A percentile compares a stretch with the other conserved stretches of the same genome.
Conservation (phyloP, 2,888 invertebrate genomes). For the Hypsopygia costalis region DNA sequence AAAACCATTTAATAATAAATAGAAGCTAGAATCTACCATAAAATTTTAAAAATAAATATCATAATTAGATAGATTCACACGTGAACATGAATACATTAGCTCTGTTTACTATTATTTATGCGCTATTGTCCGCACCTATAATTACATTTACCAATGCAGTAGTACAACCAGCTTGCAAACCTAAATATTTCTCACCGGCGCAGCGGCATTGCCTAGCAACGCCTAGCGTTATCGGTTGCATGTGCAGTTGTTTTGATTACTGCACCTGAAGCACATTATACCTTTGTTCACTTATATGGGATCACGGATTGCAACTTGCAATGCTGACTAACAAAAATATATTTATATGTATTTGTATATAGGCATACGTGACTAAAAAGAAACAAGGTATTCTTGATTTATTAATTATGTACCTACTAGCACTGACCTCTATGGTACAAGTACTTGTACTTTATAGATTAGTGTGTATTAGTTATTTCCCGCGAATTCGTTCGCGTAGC, state of each 20-base stretch:
- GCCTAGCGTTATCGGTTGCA: conserved; percentile 11
- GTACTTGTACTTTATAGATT: too few relatives aligned
- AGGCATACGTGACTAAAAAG: conserved; percentile 3
- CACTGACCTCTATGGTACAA: too few relatives aligned
- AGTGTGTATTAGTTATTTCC: too few relatives aligned
- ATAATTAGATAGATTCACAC: not conserved
- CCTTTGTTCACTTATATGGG: conserved; percentile 8
- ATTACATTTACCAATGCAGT: not conserved
- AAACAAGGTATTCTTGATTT: too few relatives aligned
- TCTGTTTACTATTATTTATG: not conserved
- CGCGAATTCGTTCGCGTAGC: too few relatives aligned
- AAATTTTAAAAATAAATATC: too few relatives aligned
- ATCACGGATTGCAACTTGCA: not conserved
- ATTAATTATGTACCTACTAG: too few relatives aligned
- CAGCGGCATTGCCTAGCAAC: conserved; percentile 15
- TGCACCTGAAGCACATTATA: conserved; percentile 16
- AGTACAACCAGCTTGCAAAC: not conserved
- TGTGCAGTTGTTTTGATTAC: conserved; percentile 18
- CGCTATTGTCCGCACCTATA: not conserved
- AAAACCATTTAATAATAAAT: too few relatives aligned
- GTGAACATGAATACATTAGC: too few relatives aligned
- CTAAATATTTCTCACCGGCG: conserved; percentile 10
- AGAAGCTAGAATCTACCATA: too few relatives aligned
- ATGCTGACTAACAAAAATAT: conserved; percentile 15
- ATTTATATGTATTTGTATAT: not conserved